Evolutionary conservation across 2,113 vertebrate genomes (phyloP).

Genomic region (Ochotona curzoniae): DNA sequence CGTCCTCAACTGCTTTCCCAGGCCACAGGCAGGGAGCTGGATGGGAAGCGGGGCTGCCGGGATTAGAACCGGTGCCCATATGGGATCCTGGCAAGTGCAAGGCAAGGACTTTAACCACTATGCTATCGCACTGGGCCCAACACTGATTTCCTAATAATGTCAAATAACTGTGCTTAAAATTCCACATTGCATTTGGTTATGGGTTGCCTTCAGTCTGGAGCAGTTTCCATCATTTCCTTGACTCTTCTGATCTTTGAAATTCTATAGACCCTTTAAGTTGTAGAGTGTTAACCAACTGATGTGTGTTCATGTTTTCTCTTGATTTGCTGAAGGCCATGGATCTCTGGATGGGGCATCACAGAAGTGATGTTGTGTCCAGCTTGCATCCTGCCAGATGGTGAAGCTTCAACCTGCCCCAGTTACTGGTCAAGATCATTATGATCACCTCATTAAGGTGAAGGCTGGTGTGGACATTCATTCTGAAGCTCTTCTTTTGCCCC

Average conservation of each 20-base stretch:
- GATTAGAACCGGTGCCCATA: too few relatives aligned
- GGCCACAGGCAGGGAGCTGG: too few relatives aligned
- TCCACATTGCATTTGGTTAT: neutral
- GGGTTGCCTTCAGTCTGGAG: neutral
- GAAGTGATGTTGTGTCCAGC: neutral
- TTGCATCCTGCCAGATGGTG: constrained; percentile 41
- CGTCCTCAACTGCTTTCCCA: too few relatives aligned
- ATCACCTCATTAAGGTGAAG: constrained; percentile 56
- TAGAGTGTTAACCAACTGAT: neutral
- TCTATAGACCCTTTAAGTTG: neutral
- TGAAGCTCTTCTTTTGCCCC: neutral
- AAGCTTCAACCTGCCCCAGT: neutral
- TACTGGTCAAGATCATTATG: constrained; percentile 29
- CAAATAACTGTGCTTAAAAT: neutral
- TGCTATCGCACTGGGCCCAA: too few relatives aligned
- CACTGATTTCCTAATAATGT: too few relatives aligned
- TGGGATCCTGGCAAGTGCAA: too few relatives aligned
- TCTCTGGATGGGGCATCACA: constrained; percentile 25
- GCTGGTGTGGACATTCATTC: neutral
- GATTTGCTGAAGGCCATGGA: neutral
- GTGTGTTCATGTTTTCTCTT: neutral
- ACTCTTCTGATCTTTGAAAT: neutral
- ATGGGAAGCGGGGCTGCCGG: too few relatives aligned
- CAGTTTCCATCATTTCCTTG: neutral
- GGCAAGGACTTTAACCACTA: too few relatives aligned